Evolutionary conservation across 2,888 invertebrate genomes (phyloP), one percentile per base, ranked within the genome.

Genomic region (Leucania comma): DNA sequence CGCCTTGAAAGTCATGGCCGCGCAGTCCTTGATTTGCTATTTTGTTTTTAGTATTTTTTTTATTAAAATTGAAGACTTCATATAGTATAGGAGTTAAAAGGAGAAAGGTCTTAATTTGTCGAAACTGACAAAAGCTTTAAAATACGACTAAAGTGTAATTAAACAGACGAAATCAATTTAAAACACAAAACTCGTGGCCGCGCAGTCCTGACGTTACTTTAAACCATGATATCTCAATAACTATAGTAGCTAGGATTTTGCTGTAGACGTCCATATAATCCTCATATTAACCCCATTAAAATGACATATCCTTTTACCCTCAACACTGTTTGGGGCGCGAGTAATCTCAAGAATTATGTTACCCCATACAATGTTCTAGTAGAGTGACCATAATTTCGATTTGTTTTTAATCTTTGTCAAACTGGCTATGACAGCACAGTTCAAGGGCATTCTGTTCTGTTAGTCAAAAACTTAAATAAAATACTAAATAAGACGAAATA

Each of bases 1-100:
- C 70, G 70, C 70, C 70, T 65, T 70, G 70, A 70, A 70, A 70
- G 70, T 70, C 70, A 70, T 65, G 70, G 70, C 70, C 70, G 69
- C 69, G 69, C 69, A 69, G 69, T 69, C 69, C 64, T 69, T 69
- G 69, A 69, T 69, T 71, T 71, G 66, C 66, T 71, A 66, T 71
- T 71, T 71, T 66, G 64, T 66, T 71, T 71, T 66, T 66, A 61
- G 71, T 67, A 61, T 65, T 67, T 71, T 71, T 67, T 71, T 71
- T 71, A 66, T 71, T 66, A 66, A 71, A 71, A 67, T 67, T 67
- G 60, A 67, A 66, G 71, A 67, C 61, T 71, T 71, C 67, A 71
- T 67, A 71, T 67, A 71, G 67, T 71, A 71, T 66, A 71, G 60
- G 60, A 66, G 71, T 71, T 71, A 71, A 35, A 65, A 71, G 61